Evolutionary conservation across 2,113 vertebrate genomes (phyloP).

Genomic region (Callipepla californica): DNA sequence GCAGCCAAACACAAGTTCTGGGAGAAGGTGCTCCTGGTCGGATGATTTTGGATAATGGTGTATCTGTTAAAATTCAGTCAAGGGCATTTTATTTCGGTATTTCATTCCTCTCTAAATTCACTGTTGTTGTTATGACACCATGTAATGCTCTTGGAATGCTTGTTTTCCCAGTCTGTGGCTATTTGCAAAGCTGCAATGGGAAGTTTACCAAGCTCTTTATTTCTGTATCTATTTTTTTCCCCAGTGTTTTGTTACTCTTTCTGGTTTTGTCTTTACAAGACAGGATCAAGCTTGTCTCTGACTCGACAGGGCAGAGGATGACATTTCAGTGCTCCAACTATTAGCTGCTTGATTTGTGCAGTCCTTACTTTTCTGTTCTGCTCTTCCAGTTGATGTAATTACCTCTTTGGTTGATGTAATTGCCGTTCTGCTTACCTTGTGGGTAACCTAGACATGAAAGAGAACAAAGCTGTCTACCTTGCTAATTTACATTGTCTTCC

Average conservation of each 20-base stretch:
- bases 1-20: not conserved
- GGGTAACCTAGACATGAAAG: not conserved
- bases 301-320: slow-evolving; percentile 2
- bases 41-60: not conserved
- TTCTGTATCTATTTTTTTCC: not conserved
- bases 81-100: not conserved
- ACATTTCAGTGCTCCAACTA: not conserved
- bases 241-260: not conserved
- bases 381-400: slow-evolving; percentile 34
- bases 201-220: slow-evolving; percentile 16
- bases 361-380: not conserved
- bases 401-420: slow-evolving; percentile 25
- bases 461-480: not conserved
- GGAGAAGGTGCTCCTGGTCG: not conserved
- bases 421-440: slow-evolving; percentile 40
- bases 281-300: slow-evolving; percentile 42
- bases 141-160: not conserved
- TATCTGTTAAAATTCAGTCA: not conserved
- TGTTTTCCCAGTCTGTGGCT: not conserved
- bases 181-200: slow-evolving; percentile 19
- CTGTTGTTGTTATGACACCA: not conserved
- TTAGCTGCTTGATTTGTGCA: slow-evolving; percentile 4
- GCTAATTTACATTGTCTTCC: not conserved
- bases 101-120: not conserved
- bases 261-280: slow-evolving; percentile 28